phyloP scores from a whole-genome alignment of 1,140 invertebrate species.

The Cotesia vestalis region DNA sequence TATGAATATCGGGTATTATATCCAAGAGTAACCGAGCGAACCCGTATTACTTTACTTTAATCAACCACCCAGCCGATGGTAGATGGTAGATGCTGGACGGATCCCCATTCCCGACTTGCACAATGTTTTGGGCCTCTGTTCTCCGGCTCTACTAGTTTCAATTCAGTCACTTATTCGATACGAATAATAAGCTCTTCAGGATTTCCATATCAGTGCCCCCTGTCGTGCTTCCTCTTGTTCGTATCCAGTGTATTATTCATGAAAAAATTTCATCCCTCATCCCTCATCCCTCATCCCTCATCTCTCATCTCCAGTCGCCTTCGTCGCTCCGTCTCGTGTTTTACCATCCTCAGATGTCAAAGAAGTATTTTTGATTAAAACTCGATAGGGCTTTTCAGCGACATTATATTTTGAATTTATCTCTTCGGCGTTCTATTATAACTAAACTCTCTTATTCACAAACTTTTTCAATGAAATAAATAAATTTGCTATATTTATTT shows the following conservation, averaged over 20 bases:
- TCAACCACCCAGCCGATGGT: conserved; percentile 19
- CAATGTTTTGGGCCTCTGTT: no score
- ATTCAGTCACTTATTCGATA: conserved; percentile 3
- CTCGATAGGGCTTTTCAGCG: conserved; percentile 2
- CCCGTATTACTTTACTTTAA: conserved; percentile 35
- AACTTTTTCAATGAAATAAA: no score
- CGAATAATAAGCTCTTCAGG: conserved; percentile 35
- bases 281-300: background rate
- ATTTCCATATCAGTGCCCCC: conserved; percentile 36
- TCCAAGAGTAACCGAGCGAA: conserved; percentile 12
- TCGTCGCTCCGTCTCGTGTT: background rate
- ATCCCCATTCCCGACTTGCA: conserved; percentile 11
- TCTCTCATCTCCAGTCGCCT: background rate
- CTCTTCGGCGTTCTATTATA: no score
- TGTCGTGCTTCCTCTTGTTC: conserved; percentile 25
- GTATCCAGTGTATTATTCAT: conserved; percentile 31
- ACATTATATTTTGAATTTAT: no score
- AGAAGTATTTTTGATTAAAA: conserved; percentile 1
- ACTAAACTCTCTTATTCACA: no score
- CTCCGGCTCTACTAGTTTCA: background rate
- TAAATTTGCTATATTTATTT: no score
- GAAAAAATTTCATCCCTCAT: conserved; percentile 10
- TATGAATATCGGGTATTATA: conserved; percentile 47
- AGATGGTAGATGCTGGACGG: background rate
- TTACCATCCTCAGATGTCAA: conserved; percentile 2